A percentile compares a stretch with the other conserved stretches of the same genome.
phyloP scores from a whole-genome alignment of 2,113 vertebrate genomes.

The Capreolus pygargus region DNA sequence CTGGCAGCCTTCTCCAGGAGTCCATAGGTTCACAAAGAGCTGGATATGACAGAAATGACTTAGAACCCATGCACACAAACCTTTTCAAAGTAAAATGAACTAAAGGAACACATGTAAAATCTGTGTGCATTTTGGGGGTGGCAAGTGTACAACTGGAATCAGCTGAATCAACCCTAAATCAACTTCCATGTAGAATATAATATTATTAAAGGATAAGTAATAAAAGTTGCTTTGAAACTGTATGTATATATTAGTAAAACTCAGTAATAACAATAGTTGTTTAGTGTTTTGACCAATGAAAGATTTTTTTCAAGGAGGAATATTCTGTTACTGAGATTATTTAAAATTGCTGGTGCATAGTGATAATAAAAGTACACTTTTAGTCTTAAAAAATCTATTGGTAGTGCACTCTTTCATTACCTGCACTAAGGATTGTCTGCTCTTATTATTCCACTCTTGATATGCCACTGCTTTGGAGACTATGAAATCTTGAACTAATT shows the following conservation, averaged over 20 bases:
- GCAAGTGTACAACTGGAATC: background rate
- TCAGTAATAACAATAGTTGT: background rate
- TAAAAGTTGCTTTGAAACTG: background rate
- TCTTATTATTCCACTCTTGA: background rate
- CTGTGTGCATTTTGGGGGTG: background rate
- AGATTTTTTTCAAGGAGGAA: background rate
- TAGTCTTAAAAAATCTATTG: background rate
- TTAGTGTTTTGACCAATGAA: background rate
- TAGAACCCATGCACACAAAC: background rate
- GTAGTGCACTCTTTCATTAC: background rate
- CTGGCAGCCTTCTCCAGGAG: background rate
- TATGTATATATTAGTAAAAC: background rate
- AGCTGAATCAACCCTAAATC: background rate
- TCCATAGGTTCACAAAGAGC: background rate
- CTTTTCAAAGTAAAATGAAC: background rate
- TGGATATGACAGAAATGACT: background rate
- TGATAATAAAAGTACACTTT: background rate
- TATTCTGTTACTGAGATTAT: background rate
- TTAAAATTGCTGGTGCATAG: background rate
- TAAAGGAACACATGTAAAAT: background rate
- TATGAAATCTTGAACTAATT: background rate
- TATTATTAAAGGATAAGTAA: constrained; percentile 20
- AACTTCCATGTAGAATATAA: background rate
- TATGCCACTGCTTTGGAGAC: background rate
- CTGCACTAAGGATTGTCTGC: background rate